Evolutionary conservation across 2,113 vertebrate species (phyloP).

Genomic region (Myrmecobius fasciatus): DNA sequence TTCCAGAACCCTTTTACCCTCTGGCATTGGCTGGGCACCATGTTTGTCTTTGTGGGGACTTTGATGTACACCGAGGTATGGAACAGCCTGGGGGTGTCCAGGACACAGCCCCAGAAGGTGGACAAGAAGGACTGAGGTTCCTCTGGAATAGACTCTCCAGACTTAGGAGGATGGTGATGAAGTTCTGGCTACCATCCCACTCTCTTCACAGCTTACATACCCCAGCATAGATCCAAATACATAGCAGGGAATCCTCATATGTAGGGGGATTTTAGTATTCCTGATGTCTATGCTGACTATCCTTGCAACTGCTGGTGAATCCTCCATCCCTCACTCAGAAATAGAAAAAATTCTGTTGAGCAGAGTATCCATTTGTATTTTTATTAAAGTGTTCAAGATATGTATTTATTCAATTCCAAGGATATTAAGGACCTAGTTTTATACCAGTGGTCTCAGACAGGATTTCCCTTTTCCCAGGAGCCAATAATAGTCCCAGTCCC

Average conservation of each 20-base stretch:
- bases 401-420: neutral
- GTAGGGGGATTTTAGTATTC: conserved; percentile 4
- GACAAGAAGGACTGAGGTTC: conserved; percentile 84
- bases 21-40: conserved; percentile 96
- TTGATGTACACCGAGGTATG: conserved; percentile 95
- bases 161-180: rapidly evolving
- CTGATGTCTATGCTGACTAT: conserved; percentile 47
- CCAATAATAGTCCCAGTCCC: neutral
- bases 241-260: conserved; percentile 11
- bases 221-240: neutral
- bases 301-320: neutral
- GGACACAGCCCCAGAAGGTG: conserved; percentile 70
- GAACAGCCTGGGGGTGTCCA: conserved; percentile 81
- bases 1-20: conserved; percentile 95
- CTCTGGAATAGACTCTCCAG: too few species aligned
- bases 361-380: neutral
- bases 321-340: neutral
- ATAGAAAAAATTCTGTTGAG: neutral
- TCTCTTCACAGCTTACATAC: neutral
- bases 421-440: conserved; percentile 13
- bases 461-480: neutral
- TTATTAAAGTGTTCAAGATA: conserved; percentile 30
- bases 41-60: conserved; percentile 93
- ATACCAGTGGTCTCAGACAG: neutral
- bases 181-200: neutral